Percentiles rank a stretch among this genome's conserved stretches.
Evolutionary conservation across 2,797 vertebrate genomes (phyloP).

Genomic region (Anguilla pacifica): DNA sequence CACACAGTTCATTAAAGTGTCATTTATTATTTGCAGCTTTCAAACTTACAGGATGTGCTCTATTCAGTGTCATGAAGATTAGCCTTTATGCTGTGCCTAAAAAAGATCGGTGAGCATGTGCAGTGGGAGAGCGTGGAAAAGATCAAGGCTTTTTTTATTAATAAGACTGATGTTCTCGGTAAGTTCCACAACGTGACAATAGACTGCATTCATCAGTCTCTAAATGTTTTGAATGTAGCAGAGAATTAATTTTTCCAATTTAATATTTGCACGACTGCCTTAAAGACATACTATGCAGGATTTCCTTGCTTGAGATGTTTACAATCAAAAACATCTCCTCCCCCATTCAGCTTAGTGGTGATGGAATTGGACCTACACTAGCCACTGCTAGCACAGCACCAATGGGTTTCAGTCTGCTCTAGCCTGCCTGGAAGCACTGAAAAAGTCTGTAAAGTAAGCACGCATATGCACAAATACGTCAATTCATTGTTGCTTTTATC

Average conservation of each 20-base stretch:
- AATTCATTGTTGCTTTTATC: too few relatives aligned
- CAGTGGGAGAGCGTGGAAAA: background rate
- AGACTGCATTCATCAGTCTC: background rate
- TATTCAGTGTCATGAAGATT: background rate
- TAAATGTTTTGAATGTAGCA: background rate
- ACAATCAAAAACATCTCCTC: too few relatives aligned
- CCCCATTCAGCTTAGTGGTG: too few relatives aligned
- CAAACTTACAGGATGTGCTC: background rate
- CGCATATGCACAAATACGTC: too few relatives aligned
- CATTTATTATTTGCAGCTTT: background rate
- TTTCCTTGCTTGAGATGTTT: too few relatives aligned
- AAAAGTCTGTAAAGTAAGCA: too few relatives aligned
- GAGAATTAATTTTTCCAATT: background rate
- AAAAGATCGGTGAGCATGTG: background rate
- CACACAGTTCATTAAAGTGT: background rate
- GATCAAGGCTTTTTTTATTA: background rate
- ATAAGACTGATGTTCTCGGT: background rate
- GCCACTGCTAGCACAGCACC: too few relatives aligned
- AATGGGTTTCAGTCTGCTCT: too few relatives aligned
- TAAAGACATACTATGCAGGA: too few relatives aligned
- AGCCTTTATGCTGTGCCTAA: background rate
- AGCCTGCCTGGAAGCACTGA: too few relatives aligned
- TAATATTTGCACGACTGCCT: background rate
- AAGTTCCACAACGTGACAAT: background rate
- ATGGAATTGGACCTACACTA: too few relatives aligned